Base-by-base conservation (phyloP, 1,140 invertebrate species). In the Dendroctonus ponderosae region DNA sequence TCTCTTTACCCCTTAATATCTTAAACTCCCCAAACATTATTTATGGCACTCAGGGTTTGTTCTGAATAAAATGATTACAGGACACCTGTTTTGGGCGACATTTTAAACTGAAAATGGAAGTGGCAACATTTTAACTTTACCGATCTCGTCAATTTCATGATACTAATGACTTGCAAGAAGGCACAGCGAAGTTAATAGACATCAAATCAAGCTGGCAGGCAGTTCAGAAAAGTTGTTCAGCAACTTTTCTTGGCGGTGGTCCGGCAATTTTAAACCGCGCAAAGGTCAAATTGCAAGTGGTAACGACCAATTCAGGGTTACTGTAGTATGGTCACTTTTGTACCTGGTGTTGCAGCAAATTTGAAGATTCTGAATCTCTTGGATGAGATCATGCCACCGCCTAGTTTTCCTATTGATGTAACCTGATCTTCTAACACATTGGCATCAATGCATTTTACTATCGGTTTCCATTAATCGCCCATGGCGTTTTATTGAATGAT, bases 251-350 rank as follows among this genome's bases (percentile, higher is more conserved):
- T 62, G 50, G 50, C 50, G 60, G 60, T 62, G 49, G 60, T 62
- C 60, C 43, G 60, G 11, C 60, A 12, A 62, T 62, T 62, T 62
- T 52, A 52, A 53, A 42, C 41, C 60, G 42, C 50, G 49, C 44
- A 62, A 53, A 62, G 60, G 60, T 62, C 60, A 62, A 49, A 61
- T 61, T 61, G 42, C 46, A 5, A 62, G 43, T 62, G 60, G 60
- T 62, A 62, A 62, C 60, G 60, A 62, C 60, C 60, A 62, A 62
- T 62, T 62, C 60, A 62, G 60, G 60, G 60, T 62, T 62, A 60
- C 15, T 58, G 26, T 58, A 26, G 26, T 26, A 26, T 26, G 26
- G 26, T 26, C 26, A 26, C 26, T 26, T 26, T 26, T 26, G 26
- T 46, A 46, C 44, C 44, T 9, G 44, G 44, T 46, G 44, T 2